Conservation (phyloP, 1,140 invertebrate species). For the Drosophila pruinosa region DNA sequence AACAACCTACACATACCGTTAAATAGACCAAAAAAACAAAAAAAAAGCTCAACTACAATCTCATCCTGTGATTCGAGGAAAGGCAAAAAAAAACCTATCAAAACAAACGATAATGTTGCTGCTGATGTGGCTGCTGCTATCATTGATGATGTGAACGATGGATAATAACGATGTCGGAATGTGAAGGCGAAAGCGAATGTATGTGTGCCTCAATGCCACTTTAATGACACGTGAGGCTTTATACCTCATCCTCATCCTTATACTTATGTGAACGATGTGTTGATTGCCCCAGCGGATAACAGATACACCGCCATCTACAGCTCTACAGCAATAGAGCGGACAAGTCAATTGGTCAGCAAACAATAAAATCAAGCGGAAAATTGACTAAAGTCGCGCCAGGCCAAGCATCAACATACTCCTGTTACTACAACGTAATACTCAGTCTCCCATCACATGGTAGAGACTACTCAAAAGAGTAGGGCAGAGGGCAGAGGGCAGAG, state of each 20-base stretch:
- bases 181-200: conserved; percentile 18
- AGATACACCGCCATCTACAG: not conserved
- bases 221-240: conserved; percentile 45
- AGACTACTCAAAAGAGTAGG: no score
- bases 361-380: conserved; percentile 61
- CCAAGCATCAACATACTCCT: not conserved
- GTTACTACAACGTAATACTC: not conserved
- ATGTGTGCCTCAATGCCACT: conserved; percentile 46
- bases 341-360: conserved; percentile 70
- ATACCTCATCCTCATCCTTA: not conserved
- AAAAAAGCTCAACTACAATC: conserved; percentile 15
- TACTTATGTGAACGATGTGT: conserved; percentile 47
- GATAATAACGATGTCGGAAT: conserved; percentile 64
- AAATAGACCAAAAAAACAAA: not conserved
- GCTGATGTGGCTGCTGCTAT: conserved; percentile 24
- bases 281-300: conserved; percentile 54
- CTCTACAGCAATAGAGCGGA: not conserved
- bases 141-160: conserved; percentile 63
- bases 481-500: no score
- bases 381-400: conserved; percentile 27
- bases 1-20: conserved; percentile 10
- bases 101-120: conserved; percentile 75
- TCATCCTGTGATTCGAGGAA: not conserved
- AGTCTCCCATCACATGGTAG: not conserved
- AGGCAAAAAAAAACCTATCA: conserved; percentile 59